Conservation (phyloP, 1,140 invertebrate genomes). For the Dendrolimus kikuchii region DNA sequence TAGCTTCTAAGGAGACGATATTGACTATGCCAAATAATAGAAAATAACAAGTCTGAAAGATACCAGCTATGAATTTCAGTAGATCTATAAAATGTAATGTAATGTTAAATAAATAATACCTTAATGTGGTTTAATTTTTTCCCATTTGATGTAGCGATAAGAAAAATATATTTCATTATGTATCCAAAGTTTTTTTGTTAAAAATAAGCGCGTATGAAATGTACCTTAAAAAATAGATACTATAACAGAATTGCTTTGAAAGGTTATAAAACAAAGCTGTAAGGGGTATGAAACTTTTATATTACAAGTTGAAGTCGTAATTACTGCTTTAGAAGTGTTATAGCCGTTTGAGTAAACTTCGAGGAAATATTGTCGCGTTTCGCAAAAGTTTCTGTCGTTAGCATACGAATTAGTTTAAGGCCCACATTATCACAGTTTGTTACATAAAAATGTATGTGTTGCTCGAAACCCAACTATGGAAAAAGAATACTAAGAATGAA, state of each 20-base stretch:
- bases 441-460: too few relatives aligned
- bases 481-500: too few relatives aligned
- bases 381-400: constrained; percentile 15
- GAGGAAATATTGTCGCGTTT: constrained; percentile 13
- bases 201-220: constrained; percentile 37
- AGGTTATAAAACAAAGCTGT: not conserved
- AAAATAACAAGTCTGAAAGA: constrained; percentile 12
- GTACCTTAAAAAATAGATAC: constrained; percentile 33
- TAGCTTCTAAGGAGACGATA: too few relatives aligned
- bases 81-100: not conserved
- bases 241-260: not conserved
- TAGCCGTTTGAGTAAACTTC: constrained; percentile 10
- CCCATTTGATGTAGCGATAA: constrained; percentile 7
- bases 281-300: constrained; percentile 19
- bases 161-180: not conserved
- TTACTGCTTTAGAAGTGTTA: constrained; percentile 13
- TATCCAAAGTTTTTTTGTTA: not conserved
- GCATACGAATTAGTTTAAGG: constrained; percentile 15
- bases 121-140: too few relatives aligned
- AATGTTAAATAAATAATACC: too few relatives aligned
- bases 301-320: constrained; percentile 19
- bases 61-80: constrained; percentile 13
- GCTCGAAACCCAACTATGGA: too few relatives aligned
- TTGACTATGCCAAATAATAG: constrained; percentile 35
- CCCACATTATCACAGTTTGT: constrained; percentile 4